A percentile compares a stretch with the other conserved stretches of the same genome.
phyloP scores from a whole-genome alignment of 2,888 invertebrate genomes.

The Mongoloraphidia duomilia region DNA sequence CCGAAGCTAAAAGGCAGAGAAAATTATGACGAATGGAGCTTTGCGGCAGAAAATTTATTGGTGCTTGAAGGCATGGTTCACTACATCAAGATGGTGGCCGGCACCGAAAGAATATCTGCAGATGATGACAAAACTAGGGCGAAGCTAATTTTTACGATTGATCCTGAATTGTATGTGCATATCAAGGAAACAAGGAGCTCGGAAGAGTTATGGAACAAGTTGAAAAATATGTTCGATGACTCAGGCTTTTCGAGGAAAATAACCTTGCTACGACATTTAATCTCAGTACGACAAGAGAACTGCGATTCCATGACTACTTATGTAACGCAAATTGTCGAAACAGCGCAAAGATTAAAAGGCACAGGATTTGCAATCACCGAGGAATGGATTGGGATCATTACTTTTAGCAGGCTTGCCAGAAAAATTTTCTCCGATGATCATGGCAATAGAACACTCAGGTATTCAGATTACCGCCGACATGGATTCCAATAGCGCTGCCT shows the following conservation, averaged over 20 bases:
- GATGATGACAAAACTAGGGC: slow-evolving; percentile 16
- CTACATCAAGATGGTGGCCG: slow-evolving; percentile 8
- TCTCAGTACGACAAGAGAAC: slow-evolving; percentile 17
- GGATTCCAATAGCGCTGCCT: not conserved
- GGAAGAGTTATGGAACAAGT: slow-evolving; percentile 16
- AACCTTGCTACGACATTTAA: slow-evolving; percentile 16
- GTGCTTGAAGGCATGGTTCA: slow-evolving; percentile 11
- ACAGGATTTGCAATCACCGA: slow-evolving; percentile 20
- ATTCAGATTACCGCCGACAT: slow-evolving; percentile 16
- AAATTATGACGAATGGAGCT: slow-evolving; percentile 14
- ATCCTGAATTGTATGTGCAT: slow-evolving; percentile 15
- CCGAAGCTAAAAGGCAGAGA: slow-evolving; percentile 14
- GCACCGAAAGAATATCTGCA: not conserved
- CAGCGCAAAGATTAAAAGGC: slow-evolving; percentile 14
- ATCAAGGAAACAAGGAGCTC: slow-evolving; percentile 14
- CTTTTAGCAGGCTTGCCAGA: slow-evolving; percentile 18
- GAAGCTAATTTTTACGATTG: slow-evolving; percentile 17
- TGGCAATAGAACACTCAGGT: slow-evolving; percentile 19
- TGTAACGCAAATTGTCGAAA: slow-evolving; percentile 19
- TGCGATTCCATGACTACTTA: slow-evolving; percentile 17
- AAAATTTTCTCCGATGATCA: slow-evolving; percentile 15
- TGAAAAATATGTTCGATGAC: slow-evolving; percentile 18
- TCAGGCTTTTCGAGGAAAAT: slow-evolving; percentile 19
- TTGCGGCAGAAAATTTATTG: slow-evolving; percentile 15
- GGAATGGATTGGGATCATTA: slow-evolving; percentile 18